Base-by-base conservation (phyloP, 2,888 invertebrate genomes). In the Lamproptera curius region DNA sequence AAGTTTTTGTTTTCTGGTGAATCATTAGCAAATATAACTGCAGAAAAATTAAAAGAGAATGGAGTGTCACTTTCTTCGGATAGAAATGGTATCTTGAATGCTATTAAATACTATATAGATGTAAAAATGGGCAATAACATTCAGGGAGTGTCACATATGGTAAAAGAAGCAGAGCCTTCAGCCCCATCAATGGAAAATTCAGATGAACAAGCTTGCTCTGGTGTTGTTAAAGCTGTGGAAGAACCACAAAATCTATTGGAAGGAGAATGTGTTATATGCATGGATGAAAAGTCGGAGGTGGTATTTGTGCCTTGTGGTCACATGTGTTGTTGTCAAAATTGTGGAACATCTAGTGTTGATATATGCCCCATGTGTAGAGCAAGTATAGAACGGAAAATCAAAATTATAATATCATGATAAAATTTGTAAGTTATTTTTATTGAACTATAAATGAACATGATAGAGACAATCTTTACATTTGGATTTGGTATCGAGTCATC, bases 291-390 rank as follows among this genome's bases (percentile, higher is more conserved):
- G 73, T 78, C 81, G 59, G 91, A 92, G 73, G 89, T 95, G 42
- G 93, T 96, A 64, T 95, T 95, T 86, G 90, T 96, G 61, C 94
- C 95, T 46, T 96, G 96, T 72, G 96, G 96, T 46, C 96, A 97
- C 76, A 91, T 95, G 68, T 96, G 96, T 70, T 93, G 93, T 70
- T 97, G 96, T 76, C 76, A 89, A 42, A 70, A 75, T 42, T 97
- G 96, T 81, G 91, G 93, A 40, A 71, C 77, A 53, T 81, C 84
- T 60, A 79, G 90, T 16, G 77, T 94, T 48, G 70, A 74, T 1
- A 82, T 81, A 51, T 97, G 96, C 76, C 96, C 96, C 4, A 90
- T 97, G 89, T 96, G 96, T 71, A 90, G 96, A 65, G 88, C 89
- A 51, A 66, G 61, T 20, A 93, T 96, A 60, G 90, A 92, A 59